Evolutionary conservation across 2,888 invertebrate genomes (phyloP).

Genomic region (Chorisops tibialis): DNA sequence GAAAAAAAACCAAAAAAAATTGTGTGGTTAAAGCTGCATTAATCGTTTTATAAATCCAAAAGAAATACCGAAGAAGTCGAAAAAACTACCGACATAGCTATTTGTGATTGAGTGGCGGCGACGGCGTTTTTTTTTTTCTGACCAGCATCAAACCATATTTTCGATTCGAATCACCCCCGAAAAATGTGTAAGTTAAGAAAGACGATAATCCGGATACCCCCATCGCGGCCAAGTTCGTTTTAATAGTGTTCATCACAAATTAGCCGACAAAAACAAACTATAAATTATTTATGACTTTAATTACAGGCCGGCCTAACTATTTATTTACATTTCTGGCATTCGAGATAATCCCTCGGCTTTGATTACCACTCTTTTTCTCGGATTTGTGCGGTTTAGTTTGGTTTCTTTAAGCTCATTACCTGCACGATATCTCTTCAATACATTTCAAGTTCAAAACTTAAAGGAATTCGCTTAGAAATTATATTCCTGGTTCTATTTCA

Average conservation of each 20-base stretch:
- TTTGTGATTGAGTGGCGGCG: neutral
- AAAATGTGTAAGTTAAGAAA: no score
- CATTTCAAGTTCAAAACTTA: no score
- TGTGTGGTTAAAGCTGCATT: neutral
- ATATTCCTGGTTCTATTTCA: no score
- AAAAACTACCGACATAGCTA: neutral
- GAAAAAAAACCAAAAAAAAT: neutral
- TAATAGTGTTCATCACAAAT: conserved; percentile 35
- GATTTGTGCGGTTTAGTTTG: conserved; percentile 10
- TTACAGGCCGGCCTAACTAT: conserved; percentile 39
- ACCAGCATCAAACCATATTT: neutral
- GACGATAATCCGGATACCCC: no score
- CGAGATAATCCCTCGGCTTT: conserved; percentile 1
- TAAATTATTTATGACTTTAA: conserved; percentile 38
- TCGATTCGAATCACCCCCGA: neutral
- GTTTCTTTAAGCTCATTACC: conserved; percentile 9
- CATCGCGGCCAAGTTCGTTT: no score
- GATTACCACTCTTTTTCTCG: conserved; percentile 9
- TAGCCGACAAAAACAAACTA: conserved; percentile 39
- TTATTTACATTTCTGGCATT: conserved; percentile 38
- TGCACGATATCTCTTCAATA: conserved; percentile 20
- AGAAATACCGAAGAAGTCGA: neutral
- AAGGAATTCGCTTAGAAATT: neutral
- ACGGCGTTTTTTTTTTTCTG: no score
- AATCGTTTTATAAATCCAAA: neutral